Evolutionary conservation across 1,140 invertebrate genomes (phyloP).

Genomic region (Drosophila repleta): DNA sequence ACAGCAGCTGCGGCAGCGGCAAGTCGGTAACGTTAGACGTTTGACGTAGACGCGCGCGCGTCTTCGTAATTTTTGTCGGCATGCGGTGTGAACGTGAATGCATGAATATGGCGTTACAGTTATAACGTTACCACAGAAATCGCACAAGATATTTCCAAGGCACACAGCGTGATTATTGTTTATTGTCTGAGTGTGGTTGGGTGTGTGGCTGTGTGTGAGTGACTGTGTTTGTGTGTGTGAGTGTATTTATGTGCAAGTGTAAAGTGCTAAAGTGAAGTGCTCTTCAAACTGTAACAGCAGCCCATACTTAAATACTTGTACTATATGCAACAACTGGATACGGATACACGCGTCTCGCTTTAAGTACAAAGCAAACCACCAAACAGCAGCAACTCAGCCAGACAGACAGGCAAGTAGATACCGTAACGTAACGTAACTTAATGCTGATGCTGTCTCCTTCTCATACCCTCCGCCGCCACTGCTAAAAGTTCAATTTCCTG

Average conservation of each 20-base stretch:
- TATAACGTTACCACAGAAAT: conserved; percentile 22
- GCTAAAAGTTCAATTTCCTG: conserved; percentile 81
- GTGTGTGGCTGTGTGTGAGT: background rate
- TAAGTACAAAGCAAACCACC: conserved; percentile 34
- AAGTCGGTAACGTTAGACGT: conserved; percentile 3
- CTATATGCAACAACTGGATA: conserved; percentile 73
- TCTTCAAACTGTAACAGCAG: conserved; percentile 59
- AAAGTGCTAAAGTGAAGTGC: conserved; percentile 60
- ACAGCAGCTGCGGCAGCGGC: conserved; percentile 38
- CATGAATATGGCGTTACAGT: conserved; percentile 17
- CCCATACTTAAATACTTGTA: conserved; percentile 19
- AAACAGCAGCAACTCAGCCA: conserved; percentile 24
- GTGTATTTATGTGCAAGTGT: background rate
- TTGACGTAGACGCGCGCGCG: no score
- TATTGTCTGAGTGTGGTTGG: conserved; percentile 1
- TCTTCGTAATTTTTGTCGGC: no score
- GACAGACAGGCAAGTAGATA: conserved; percentile 59
- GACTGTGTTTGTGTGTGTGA: background rate
- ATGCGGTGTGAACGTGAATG: no score
- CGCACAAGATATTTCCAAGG: conserved; percentile 21
- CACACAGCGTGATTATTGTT: conserved; percentile 27
- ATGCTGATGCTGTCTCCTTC: conserved; percentile 41
- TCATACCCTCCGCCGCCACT: background rate
- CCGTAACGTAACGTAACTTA: conserved; percentile 10
- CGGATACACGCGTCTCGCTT: conserved; percentile 56